These are phyloP conservation scores for Chrysochloris asiatica DNA, from an alignment of 2,113 vertebrate species.

Conservation along the genomic window DNA sequence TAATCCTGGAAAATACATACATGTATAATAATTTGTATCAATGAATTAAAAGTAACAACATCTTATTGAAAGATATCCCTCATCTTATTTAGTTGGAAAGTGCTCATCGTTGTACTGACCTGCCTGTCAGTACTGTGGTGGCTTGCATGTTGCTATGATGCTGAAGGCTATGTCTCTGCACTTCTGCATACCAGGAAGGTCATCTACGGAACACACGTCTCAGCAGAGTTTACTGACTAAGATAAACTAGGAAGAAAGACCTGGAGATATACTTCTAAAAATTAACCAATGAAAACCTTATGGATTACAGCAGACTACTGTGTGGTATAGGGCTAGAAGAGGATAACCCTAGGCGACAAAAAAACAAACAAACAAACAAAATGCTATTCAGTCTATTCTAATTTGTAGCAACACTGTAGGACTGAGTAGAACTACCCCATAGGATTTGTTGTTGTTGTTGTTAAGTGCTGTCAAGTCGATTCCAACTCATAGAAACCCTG, in stretches of 20 bases:
- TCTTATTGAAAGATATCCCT: neutral
- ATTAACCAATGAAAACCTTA: neutral
- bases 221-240: neutral
- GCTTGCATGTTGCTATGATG: too few relatives aligned
- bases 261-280: neutral
- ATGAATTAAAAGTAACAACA: slow-evolving; percentile 6
- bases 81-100: slow-evolving; percentile 2
- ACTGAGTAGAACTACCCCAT: neutral
- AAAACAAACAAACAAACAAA: neutral
- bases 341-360: neutral
- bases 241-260: neutral
- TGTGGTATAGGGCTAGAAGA: neutral
- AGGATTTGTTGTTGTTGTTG: too few relatives aligned
- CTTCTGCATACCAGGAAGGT: neutral
- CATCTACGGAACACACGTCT: neutral
- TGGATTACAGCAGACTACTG: neutral
- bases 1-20: neutral
- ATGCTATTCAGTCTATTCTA: neutral
- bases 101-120: too few relatives aligned
- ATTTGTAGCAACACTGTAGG: neutral
- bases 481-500: too few relatives aligned
- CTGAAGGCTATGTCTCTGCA: too few relatives aligned
- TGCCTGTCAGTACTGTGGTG: too few relatives aligned
- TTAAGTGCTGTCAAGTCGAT: too few relatives aligned
- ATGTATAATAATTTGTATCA: neutral